Conservation (phyloP, 2,888 invertebrate species). For the Chaitophorus viminalis region DNA sequence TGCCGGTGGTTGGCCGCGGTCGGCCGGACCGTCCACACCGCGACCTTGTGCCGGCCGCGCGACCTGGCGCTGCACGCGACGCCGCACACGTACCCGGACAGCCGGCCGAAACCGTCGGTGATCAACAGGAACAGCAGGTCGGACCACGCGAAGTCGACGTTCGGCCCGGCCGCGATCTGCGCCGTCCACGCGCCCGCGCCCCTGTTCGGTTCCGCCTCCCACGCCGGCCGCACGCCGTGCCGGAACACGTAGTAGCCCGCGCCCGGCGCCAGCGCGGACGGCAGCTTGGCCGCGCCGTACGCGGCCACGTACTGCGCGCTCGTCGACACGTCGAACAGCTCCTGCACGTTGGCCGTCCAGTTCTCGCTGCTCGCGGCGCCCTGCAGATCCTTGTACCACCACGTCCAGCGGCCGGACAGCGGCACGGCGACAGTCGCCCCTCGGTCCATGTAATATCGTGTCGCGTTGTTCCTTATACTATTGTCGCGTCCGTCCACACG, state of each 20-base stretch:
- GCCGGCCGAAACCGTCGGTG: not conserved
- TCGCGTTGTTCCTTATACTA: too few relatives aligned
- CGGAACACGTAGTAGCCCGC: conserved; percentile 1
- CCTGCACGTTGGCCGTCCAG: not conserved
- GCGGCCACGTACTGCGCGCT: not conserved
- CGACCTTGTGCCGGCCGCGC: not conserved
- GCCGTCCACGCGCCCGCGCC: conserved; percentile 29
- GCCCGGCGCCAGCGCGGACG: conserved; percentile 20
- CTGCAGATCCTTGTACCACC: not conserved
- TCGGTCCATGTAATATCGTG: too few relatives aligned
- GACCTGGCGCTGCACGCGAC: not conserved
- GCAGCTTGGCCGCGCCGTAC: conserved; percentile 3
- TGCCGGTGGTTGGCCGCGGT: not conserved
- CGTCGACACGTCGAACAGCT: conserved; percentile 18
- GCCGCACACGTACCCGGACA: conserved; percentile 8
- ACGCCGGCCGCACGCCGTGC: not conserved
- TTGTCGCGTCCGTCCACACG: too few relatives aligned
- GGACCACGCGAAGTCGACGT: conserved; percentile 6
- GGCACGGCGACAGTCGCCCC: not conserved
- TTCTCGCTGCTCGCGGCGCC: not conserved
- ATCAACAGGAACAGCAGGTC: conserved; percentile 12
- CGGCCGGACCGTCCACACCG: conserved; percentile 6
- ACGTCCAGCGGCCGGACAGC: not conserved
- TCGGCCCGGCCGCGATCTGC: not conserved
- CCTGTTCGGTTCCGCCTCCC: not conserved